A percentile compares a stretch with the other conserved stretches of the same genome.
Evolutionary conservation across 1,140 invertebrate genomes (phyloP).

Genomic region (Drosophila miranda): DNA sequence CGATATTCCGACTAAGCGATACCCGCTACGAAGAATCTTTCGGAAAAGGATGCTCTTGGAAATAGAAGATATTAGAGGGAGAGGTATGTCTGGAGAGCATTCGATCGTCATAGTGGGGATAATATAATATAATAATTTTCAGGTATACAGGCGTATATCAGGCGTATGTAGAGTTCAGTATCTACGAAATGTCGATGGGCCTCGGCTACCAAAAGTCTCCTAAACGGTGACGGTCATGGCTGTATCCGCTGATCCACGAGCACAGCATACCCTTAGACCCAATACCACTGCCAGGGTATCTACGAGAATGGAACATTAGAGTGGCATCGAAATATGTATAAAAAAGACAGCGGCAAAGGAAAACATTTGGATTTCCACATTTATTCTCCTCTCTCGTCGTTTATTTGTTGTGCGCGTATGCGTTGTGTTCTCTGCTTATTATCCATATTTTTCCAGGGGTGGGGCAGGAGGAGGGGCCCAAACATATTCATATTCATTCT

Average conservation of each 20-base stretch:
- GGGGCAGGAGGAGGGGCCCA: neutral
- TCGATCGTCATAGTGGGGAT: too few relatives aligned
- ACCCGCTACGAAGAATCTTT: too few relatives aligned
- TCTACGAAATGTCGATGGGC: too few relatives aligned
- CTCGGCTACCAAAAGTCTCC: too few relatives aligned
- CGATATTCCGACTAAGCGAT: too few relatives aligned
- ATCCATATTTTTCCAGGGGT: conserved; percentile 26
- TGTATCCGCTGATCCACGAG: too few relatives aligned
- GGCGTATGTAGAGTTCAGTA: too few relatives aligned
- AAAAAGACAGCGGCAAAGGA: conserved; percentile 18
- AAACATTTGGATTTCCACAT: conserved; percentile 71
- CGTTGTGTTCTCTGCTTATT: conserved; percentile 56
- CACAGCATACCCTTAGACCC: too few relatives aligned
- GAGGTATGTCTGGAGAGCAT: neutral
- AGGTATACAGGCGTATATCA: too few relatives aligned
- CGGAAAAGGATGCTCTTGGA: neutral
- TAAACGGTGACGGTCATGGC: too few relatives aligned
- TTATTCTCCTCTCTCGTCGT: conserved; percentile 48
- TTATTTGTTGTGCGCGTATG: conserved; percentile 40
- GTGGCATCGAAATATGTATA: conserved; percentile 36
- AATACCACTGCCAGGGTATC: too few relatives aligned
- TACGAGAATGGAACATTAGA: conserved; percentile 4
- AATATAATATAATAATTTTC: too few relatives aligned
- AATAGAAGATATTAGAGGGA: conserved; percentile 1
- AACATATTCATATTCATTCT: conserved; percentile 72